Percentiles rank a stretch among this genome's conserved stretches.
Conservation (phyloP, 1,140 invertebrate genomes). For the Bombus vancouverensis region DNA sequence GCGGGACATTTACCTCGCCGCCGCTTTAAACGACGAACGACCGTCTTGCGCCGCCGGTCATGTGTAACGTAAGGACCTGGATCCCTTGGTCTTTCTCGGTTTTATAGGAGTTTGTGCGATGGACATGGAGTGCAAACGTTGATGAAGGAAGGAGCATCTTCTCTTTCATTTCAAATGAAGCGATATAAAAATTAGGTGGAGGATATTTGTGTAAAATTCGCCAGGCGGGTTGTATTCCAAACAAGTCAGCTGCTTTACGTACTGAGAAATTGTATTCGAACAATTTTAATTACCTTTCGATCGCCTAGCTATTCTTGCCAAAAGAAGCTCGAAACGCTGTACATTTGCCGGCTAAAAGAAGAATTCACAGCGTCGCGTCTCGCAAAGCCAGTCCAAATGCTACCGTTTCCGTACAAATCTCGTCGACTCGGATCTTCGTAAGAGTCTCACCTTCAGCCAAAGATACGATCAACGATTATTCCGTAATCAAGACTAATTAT, state of each 20-base stretch:
- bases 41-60: conserved; percentile 20
- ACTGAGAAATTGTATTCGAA: too few relatives aligned
- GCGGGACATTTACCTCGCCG: conserved; percentile 52
- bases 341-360: too few relatives aligned
- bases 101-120: not conserved
- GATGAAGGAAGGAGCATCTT: not conserved
- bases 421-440: not conserved
- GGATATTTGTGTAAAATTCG: too few relatives aligned
- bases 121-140: not conserved
- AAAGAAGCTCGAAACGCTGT: too few relatives aligned
- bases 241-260: too few relatives aligned
- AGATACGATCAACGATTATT: conserved; percentile 4
- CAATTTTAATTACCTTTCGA: too few relatives aligned
- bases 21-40: conserved; percentile 54
- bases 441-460: not conserved
- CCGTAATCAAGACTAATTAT: not conserved
- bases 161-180: too few relatives aligned
- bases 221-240: too few relatives aligned
- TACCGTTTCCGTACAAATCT: not conserved
- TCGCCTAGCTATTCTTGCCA: too few relatives aligned
- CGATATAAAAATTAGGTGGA: too few relatives aligned
- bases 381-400: not conserved
- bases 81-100: not conserved
- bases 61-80: not conserved
- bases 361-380: too few relatives aligned